Evolutionary conservation across 2,797 vertebrate species (phyloP).

Genomic region (Lithobates sylvaticus): DNA sequence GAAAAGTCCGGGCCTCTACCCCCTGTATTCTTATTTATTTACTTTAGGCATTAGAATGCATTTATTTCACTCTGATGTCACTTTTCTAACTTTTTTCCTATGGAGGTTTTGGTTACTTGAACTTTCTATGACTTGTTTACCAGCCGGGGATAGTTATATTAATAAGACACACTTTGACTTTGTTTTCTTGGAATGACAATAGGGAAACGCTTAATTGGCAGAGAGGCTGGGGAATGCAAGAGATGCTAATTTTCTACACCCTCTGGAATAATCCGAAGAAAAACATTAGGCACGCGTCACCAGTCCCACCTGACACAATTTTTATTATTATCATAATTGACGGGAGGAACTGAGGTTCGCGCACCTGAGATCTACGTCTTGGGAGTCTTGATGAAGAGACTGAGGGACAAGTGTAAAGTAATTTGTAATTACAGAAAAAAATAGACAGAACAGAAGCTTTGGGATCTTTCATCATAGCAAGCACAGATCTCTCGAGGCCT

Average conservation of each 20-base stretch:
- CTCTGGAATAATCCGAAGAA: background rate
- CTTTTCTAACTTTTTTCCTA: background rate
- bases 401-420: background rate
- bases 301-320: background rate
- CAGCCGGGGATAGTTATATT: background rate
- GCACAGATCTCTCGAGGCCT: background rate
- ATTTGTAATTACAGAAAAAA: conserved; percentile 27
- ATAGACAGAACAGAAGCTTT: background rate
- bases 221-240: background rate
- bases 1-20: too few species aligned
- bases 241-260: background rate
- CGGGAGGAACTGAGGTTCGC: background rate
- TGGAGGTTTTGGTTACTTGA: background rate
- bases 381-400: background rate
- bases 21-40: too few species aligned
- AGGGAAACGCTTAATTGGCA: background rate
- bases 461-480: background rate
- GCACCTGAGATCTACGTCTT: conserved; percentile 22
- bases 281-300: background rate
- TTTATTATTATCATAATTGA: conserved; percentile 30
- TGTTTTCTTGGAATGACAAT: background rate
- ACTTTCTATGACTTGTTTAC: conserved; percentile 3
- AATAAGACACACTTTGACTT: background rate
- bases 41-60: background rate
- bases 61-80: background rate